Percentiles rank a stretch among this genome's conserved stretches.
Conservation (phyloP, 1,140 invertebrate species). For the Zophobas atratus region DNA sequence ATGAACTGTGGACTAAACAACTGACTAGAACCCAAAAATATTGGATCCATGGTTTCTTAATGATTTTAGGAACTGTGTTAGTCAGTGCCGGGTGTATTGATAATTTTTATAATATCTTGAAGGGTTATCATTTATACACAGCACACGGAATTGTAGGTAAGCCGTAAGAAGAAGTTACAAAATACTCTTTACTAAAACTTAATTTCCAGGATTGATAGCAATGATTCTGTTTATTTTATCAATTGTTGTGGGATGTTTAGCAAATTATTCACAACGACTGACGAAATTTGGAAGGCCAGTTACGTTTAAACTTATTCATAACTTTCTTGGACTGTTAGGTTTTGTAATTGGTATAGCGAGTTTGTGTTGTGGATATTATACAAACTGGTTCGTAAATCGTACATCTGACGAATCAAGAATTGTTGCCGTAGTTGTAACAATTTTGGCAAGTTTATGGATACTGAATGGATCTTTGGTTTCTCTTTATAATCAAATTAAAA, state of each 20-base stretch:
- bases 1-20: conserved; percentile 58
- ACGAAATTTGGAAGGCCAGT: conserved; percentile 27
- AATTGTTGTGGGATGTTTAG: conserved; percentile 14
- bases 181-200: conserved; percentile 25
- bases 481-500: conserved; percentile 56
- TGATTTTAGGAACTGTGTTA: conserved; percentile 52
- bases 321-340: conserved; percentile 56
- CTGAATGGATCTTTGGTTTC: conserved; percentile 59
- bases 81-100: conserved; percentile 54
- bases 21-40: conserved; percentile 57
- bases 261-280: conserved; percentile 7
- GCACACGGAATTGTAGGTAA: conserved; percentile 59
- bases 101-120: conserved; percentile 52
- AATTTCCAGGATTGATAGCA: conserved; percentile 7
- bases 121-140: conserved; percentile 58
- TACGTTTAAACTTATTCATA: conserved; percentile 57
- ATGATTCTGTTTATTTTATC: conserved; percentile 16
- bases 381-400: conserved; percentile 59
- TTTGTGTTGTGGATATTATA: conserved; percentile 58
- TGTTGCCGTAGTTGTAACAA: conserved; percentile 55
- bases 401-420: conserved; percentile 56
- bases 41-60: conserved; percentile 56
- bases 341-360: conserved; percentile 59
- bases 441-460: conserved; percentile 52
- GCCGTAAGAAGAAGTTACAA: no score